Percentiles rank a stretch among this genome's conserved stretches.
phyloP scores from a whole-genome alignment of 2,113 vertebrate genomes.

The Ramphastos sulfuratus region DNA sequence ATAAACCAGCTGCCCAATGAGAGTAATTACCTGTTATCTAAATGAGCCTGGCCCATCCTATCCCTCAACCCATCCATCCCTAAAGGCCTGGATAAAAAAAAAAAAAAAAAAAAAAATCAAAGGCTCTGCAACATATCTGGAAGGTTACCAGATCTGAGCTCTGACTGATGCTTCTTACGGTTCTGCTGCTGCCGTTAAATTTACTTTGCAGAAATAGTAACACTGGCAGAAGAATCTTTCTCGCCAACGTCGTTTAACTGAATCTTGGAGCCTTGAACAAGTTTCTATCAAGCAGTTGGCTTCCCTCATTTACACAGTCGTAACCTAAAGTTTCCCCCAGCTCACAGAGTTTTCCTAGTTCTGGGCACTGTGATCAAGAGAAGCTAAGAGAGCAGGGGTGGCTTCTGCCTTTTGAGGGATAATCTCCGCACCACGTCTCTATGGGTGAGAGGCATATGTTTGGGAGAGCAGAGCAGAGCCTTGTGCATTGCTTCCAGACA shows the following conservation, averaged over 20 bases:
- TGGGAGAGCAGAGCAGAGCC: not conserved
- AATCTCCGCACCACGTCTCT: not conserved
- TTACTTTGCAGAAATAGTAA: constrained; percentile 35
- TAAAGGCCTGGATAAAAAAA: not conserved
- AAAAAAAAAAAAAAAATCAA: not conserved
- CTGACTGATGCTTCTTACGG: not conserved
- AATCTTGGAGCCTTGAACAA: not conserved
- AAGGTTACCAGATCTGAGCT: constrained; percentile 31
- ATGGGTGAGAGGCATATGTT: not conserved
- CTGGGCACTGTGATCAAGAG: not conserved
- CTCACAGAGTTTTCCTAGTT: not conserved
- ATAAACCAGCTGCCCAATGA: not conserved
- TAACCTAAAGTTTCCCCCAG: not conserved
- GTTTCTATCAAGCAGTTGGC: not conserved
- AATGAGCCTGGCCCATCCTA: not conserved
- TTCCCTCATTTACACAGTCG: not conserved
- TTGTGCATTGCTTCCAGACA: not conserved
- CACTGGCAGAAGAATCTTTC: constrained; percentile 28
- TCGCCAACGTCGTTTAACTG: not conserved
- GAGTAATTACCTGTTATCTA: constrained; percentile 5
- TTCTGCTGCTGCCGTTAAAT: constrained; percentile 40
- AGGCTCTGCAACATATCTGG: constrained; percentile 25
- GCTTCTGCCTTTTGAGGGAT: not conserved
- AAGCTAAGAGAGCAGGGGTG: not conserved
- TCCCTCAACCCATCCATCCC: not conserved